Base-by-base conservation (phyloP, 2,113 vertebrate genomes). In the Poeciliopsis turrubarensis region DNA sequence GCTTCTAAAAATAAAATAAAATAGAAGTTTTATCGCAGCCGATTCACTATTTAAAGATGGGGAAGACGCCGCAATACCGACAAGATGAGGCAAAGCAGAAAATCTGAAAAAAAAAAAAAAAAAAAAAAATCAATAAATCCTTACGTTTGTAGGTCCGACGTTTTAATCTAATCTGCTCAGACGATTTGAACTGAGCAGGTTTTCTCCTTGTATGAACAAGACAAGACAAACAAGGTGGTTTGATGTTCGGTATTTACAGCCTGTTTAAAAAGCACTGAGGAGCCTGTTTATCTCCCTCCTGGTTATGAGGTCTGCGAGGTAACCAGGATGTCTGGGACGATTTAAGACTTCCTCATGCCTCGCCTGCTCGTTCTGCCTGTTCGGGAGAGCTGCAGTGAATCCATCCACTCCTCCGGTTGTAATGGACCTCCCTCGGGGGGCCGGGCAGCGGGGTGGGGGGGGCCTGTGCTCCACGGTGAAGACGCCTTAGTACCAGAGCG, bases 271-370 rank as follows among this genome's bases (percentile, higher is more conserved):
- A 61, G 84, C 74, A 63, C 68, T 39, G 54, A 86, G 78, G 75
- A 85, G 77, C 77, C 78, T 75, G 73, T 86, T 89, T 81, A 73
- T 88, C 86, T 84, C 81, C 68, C 68, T 61, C 30, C 74, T 83
- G 79, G 41, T 85, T 63, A 5, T 44, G 47, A 86, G 75, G 71
- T 66, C 62, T 57, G 57, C 69, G 79, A 26, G 80, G 82, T 57
- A 69, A 88, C 72, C 83, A 75, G 81, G 82, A 86, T 86, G 89
- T 89, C 86, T 86, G 86, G 60, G 80, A 85, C 79, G 37, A 88
- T 89, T 87, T 87, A 88, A 90, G 82, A 85, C 89, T 85, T 90
- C 86, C 86, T 87, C 75, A 57, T 57, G 83, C 72, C 77, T 78
- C 27, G 51, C 60, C 70, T 29, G 71, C 70, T 54, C 61, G 63